Base-by-base conservation (phyloP, 2,888 invertebrate species). In the Apodemia duryi region DNA sequence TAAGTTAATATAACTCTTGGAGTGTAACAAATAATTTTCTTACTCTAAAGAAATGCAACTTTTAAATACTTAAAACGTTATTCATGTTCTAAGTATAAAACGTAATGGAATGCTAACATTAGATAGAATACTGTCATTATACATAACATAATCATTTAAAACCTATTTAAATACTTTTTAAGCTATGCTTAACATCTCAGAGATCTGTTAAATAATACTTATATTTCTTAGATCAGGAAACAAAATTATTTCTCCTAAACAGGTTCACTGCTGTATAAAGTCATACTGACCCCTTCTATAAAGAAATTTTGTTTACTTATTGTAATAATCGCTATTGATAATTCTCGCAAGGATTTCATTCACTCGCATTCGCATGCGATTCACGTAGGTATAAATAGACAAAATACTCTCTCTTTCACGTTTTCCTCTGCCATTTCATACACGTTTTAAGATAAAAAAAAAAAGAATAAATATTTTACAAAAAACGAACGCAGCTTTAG, bases 131-230 rank as follows among this genome's bases (percentile, higher is more conserved):
- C 29, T 54, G 29, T 28, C 7, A 10, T 54, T 54, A 6, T 54
- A 29, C 54, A 54, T 11, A 54, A 21, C 10, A 54, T 54, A 54
- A 54, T 54, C 2, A 10, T 29, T 29, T 32, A 54, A 54, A 11
- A 43, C 43, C 3, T 43, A 29, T 28, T 29, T 54, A 54, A 52
- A 29, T 54, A 54, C 29, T 29, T 29, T 32, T 28, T 54, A 54
- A 28, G 54, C 54, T 54, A 29, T 28, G 54, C 54, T 29, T 54
- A 54, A 29, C 21, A 54, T 28, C 29, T 54, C 11, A 54, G 54
- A 54, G 54, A 28, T 54, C 28, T 54, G 29, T 54, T 54, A 29
- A 54, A 54, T 54, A 54, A 54, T 54, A 54, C 54, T 54, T 54
- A 11, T 11, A 10, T 54, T 28, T 54, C 29, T 54, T 54, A 54